Percentiles rank a stretch among this genome's conserved stretches.
phyloP scores from a whole-genome alignment of 2,113 vertebrate genomes.

The Nerophis lumbriciformis region DNA sequence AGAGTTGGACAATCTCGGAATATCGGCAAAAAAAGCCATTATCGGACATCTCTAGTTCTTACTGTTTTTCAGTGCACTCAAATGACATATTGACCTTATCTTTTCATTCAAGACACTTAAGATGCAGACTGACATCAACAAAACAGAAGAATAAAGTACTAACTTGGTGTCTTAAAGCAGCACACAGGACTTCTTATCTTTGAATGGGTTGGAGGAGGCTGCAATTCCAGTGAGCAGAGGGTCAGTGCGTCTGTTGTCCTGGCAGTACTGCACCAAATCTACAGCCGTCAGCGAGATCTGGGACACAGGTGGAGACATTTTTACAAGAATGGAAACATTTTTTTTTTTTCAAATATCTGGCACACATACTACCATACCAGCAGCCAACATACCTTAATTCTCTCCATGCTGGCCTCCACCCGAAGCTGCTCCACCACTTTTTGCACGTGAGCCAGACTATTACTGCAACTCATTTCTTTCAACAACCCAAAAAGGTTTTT shows the following conservation, averaged over 20 bases:
- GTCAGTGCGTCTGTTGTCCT: constrained; percentile 73
- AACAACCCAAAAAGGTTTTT: constrained; percentile 38
- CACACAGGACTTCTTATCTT: constrained; percentile 77
- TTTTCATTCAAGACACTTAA: background rate
- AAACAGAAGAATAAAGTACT: background rate
- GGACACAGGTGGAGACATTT: background rate
- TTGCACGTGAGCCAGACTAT: constrained; percentile 70
- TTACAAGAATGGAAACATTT: background rate
- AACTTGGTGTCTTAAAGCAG: constrained; percentile 55
- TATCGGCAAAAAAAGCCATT: too few species aligned
- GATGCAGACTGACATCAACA: too few species aligned
- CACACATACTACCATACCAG: too few species aligned
- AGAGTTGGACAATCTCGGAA: too few species aligned
- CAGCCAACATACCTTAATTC: constrained; percentile 69
- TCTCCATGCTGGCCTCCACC: constrained; percentile 72
- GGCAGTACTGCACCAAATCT: constrained; percentile 77
- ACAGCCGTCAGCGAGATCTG: constrained; percentile 78
- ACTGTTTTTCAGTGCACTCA: background rate
- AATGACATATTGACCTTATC: background rate
- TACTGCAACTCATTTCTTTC: constrained; percentile 68
- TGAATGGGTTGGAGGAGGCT: constrained; percentile 78
- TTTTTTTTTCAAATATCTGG: too few species aligned
- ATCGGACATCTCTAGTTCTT: too few species aligned
- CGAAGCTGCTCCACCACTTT: constrained; percentile 75
- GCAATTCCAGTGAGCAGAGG: constrained; percentile 77